Percentiles rank a stretch among this genome's conserved stretches.
These are phyloP conservation scores for Shinisaurus crocodilurus DNA, from an alignment of 2,113 vertebrate species.

Conservation along the genomic window DNA sequence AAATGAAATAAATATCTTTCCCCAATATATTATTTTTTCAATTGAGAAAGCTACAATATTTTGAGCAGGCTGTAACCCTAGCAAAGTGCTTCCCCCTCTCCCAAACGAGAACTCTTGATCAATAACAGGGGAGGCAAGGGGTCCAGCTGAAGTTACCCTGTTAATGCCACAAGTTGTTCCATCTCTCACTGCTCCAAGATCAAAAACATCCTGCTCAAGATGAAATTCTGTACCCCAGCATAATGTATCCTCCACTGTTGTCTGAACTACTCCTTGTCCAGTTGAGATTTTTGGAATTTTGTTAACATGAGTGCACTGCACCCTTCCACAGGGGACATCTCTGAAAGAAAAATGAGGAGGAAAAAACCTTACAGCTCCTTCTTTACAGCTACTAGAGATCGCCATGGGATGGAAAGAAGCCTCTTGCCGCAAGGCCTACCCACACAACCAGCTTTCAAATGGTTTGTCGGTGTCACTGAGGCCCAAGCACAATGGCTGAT, in stretches of 20 bases:
- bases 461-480: too few relatives aligned
- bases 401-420: not conserved
- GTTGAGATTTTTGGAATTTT: not conserved
- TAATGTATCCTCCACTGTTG: not conserved
- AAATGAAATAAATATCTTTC: too few relatives aligned
- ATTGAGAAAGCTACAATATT: too few relatives aligned
- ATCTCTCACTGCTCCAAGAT: not conserved
- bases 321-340: slow-evolving; percentile 17
- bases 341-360: not conserved
- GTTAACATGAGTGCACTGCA: not conserved
- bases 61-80: too few relatives aligned
- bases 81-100: not conserved
- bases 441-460: too few relatives aligned
- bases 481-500: too few relatives aligned
- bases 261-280: not conserved
- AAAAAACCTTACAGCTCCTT: not conserved
- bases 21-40: too few relatives aligned
- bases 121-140: too few relatives aligned
- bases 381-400: not conserved
- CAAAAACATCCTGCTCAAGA: not conserved
- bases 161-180: not conserved
- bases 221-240: slow-evolving; percentile 22
- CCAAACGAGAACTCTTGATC: not conserved
- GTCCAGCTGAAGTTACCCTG: not conserved
- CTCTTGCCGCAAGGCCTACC: too few relatives aligned